Evolutionary conservation across 2,888 invertebrate species (phyloP).

Genomic region (Neuroscelio doddi): DNA sequence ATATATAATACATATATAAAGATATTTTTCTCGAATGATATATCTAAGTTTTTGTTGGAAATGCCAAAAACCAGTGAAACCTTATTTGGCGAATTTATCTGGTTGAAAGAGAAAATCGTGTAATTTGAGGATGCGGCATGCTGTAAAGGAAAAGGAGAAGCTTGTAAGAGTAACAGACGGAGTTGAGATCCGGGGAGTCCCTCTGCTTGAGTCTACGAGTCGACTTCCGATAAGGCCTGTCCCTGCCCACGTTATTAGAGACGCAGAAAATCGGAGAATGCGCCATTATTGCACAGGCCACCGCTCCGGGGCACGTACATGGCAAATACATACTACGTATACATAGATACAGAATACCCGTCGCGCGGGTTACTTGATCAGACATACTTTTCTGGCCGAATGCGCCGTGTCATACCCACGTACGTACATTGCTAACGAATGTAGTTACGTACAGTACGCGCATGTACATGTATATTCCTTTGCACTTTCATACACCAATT

Average conservation of each 20-base stretch:
- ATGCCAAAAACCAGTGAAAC: too few species aligned
- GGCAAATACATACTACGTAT: slow-evolving; percentile 2
- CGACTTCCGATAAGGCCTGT: slow-evolving; percentile 49
- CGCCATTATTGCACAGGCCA: slow-evolving; percentile 60
- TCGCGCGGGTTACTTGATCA: slow-evolving; percentile 40
- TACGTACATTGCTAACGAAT: slow-evolving; percentile 39
- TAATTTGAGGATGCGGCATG: slow-evolving; percentile 7
- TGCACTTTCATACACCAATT: too few species aligned
- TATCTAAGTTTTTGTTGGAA: too few species aligned
- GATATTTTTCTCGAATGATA: too few species aligned
- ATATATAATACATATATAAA: too few species aligned
- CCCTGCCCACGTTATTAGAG: slow-evolving; percentile 58
- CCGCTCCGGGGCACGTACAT: slow-evolving; percentile 31
- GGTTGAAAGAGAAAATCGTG: background rate
- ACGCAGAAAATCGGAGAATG: slow-evolving; percentile 63
- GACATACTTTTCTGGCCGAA: slow-evolving; percentile 38
- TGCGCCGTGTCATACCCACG: slow-evolving; percentile 43
- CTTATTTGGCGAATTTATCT: background rate
- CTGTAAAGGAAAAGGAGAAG: background rate
- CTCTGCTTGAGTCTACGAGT: slow-evolving; percentile 5
- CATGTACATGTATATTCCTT: slow-evolving; percentile 11
- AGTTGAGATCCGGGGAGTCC: slow-evolving; percentile 21
- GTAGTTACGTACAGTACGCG: slow-evolving; percentile 13
- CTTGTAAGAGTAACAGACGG: slow-evolving; percentile 1
- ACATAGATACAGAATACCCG: slow-evolving; percentile 19